These are phyloP conservation scores for Drosophila varians DNA, from an alignment of 1,140 invertebrate genomes.

Conservation along the genomic window DNA sequence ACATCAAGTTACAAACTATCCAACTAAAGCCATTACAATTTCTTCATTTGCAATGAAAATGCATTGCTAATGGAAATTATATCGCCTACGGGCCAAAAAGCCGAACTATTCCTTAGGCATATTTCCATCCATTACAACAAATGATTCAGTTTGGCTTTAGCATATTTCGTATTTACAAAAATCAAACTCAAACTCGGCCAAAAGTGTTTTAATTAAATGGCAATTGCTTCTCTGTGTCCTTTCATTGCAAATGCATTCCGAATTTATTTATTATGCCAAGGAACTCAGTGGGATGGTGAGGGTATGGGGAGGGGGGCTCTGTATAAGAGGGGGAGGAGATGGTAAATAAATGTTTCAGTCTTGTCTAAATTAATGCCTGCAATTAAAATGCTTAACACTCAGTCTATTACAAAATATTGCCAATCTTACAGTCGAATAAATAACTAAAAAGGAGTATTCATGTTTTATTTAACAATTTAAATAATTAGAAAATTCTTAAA, in stretches of 20 bases:
- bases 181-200: neutral
- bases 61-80: neutral
- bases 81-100: neutral
- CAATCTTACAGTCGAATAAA: too few species aligned
- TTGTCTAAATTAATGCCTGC: conserved; percentile 67
- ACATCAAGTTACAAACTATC: too few species aligned
- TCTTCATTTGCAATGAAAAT: too few species aligned
- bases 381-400: conserved; percentile 74
- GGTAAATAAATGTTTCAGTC: conserved; percentile 29
- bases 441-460: too few species aligned
- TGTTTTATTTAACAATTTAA: too few species aligned
- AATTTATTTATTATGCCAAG: conserved; percentile 62
- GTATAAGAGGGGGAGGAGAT: conserved; percentile 12
- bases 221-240: conserved; percentile 4
- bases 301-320: too few species aligned
- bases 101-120: neutral
- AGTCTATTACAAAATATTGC: conserved; percentile 17
- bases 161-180: conserved; percentile 11
- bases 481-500: too few species aligned
- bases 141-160: conserved; percentile 29
- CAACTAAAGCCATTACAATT: too few species aligned
- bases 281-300: too few species aligned
- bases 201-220: conserved; percentile 46
- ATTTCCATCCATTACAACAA: conserved; percentile 10
- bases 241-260: conserved; percentile 30